These are phyloP conservation scores for Anoncus sp. DNA, from an alignment of 2,888 invertebrate genomes.

Conservation along the genomic window DNA sequence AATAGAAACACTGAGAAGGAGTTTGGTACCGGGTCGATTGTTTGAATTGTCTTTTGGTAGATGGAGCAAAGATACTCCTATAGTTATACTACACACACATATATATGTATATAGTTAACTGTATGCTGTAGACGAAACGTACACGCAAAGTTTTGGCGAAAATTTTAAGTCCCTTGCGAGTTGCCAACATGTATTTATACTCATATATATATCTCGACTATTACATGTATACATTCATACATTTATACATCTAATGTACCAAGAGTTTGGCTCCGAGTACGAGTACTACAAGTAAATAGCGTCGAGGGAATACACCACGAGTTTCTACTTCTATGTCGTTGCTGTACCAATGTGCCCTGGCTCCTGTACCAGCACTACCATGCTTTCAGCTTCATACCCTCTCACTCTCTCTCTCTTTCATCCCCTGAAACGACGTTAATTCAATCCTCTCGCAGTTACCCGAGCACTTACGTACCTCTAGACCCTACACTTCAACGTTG, in stretches of 20 bases:
- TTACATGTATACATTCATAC: conserved; percentile 7
- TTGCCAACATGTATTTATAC: conserved; percentile 38
- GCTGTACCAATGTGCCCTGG: conserved; percentile 20
- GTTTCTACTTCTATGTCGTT: conserved; percentile 44
- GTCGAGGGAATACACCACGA: conserved; percentile 51
- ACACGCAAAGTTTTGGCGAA: conserved; percentile 24
- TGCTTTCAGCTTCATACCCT: conserved; percentile 12
- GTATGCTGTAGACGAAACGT: neutral
- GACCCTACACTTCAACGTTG: conserved; percentile 32
- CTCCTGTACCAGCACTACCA: conserved; percentile 26
- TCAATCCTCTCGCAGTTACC: conserved; percentile 56
- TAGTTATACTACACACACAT: conserved; percentile 4
- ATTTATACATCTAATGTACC: conserved; percentile 6
- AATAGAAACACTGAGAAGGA: neutral
- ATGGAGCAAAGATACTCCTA: conserved; percentile 46
- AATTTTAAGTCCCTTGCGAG: conserved; percentile 27
- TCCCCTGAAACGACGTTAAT: conserved; percentile 49
- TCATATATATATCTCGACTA: neutral
- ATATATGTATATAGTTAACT: neutral
- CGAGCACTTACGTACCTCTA: conserved; percentile 54
- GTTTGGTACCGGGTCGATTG: conserved; percentile 51
- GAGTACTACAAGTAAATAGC: conserved; percentile 52
- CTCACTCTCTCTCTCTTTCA: conserved; percentile 17
- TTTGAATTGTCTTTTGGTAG: conserved; percentile 59
- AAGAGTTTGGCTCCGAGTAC: conserved; percentile 30